Evolutionary conservation across 1,140 invertebrate genomes (phyloP), one percentile per base, ranked within the genome.

Genomic region (Rhopalosiphum padi): DNA sequence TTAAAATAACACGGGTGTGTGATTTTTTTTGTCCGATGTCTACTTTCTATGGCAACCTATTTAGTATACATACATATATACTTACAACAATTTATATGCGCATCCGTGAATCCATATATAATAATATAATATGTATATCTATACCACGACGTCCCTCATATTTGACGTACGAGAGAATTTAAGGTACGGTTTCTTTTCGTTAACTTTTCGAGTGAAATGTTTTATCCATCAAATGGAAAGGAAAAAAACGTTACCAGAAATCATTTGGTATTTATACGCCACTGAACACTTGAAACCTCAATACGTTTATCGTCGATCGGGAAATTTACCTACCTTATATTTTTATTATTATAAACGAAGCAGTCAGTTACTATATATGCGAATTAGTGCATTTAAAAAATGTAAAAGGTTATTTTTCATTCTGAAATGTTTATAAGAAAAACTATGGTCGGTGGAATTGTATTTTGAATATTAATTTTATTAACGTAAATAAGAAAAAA

Each of bases 21-120:
- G 43, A 35, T 88, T 48, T 48, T 46, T 55, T 90, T 90, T 90
- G 60, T 77, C 60, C 60, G 5, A 21, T n/a, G n/a, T 77, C 60
- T 18, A n/a, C 60, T 77, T n/a, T 77, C 60, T 18, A 18, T 18
- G 15, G 30, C n/a, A 77, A 77, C 18, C 15, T 77, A 77, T 35
- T n/a, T 18, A 77, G 3, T n/a, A 68, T n/a, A 5, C 15, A 68
- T 68, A n/a, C 5, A n/a, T 5, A 60, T 18, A 60, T 60, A 55
- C 0, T 9, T 11, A 68, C 2, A n/a, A n/a, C 30, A 18, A n/a
- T 77, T 77, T 77, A 89, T 41, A 48, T 60, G 22, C 60, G 43
- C 90, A 91, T 91, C 55, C 55, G 41, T 91, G 90, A 91, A 46
- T 91, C 53, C 37, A 43, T 18, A n/a, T 77, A n/a, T n/a, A 68